These are phyloP conservation scores for Choristoneura fumiferana DNA, from an alignment of 1,140 invertebrate genomes.

Conservation along the genomic window DNA sequence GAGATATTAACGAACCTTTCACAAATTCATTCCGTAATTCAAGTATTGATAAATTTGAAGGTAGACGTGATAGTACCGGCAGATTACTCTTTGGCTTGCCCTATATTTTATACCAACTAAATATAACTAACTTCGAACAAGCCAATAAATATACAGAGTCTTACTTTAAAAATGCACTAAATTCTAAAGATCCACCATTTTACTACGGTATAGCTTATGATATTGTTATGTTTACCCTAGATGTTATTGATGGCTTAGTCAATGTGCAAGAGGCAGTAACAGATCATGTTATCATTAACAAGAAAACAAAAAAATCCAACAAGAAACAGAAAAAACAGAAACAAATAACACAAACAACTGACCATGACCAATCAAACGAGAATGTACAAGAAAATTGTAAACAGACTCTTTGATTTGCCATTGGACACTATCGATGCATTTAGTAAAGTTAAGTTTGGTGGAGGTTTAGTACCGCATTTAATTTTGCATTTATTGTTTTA, in stretches of 20 bases:
- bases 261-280: constrained; percentile 41
- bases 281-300: constrained; percentile 31
- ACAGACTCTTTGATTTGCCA: too few relatives aligned
- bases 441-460: constrained; percentile 30
- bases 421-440: constrained; percentile 36
- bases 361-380: not conserved
- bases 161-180: constrained; percentile 37
- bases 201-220: constrained; percentile 51
- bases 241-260: constrained; percentile 52
- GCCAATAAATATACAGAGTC: constrained; percentile 43
- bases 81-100: constrained; percentile 35
- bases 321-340: constrained; percentile 23
- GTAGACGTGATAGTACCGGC: constrained; percentile 11
- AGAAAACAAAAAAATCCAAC: constrained; percentile 19
- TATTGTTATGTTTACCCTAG: constrained; percentile 53
- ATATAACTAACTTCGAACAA: constrained; percentile 36
- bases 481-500: constrained; percentile 20
- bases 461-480: constrained; percentile 23
- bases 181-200: constrained; percentile 42
- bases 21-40: constrained; percentile 35
- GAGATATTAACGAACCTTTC: constrained; percentile 25
- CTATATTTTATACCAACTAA: constrained; percentile 31
- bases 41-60: constrained; percentile 27
- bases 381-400: constrained; percentile 5
- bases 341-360: constrained; percentile 25